A percentile compares a stretch with the other conserved stretches of the same genome.
Conservation (phyloP, 1,140 invertebrate genomes). For the Diploscapter pachys region DNA sequence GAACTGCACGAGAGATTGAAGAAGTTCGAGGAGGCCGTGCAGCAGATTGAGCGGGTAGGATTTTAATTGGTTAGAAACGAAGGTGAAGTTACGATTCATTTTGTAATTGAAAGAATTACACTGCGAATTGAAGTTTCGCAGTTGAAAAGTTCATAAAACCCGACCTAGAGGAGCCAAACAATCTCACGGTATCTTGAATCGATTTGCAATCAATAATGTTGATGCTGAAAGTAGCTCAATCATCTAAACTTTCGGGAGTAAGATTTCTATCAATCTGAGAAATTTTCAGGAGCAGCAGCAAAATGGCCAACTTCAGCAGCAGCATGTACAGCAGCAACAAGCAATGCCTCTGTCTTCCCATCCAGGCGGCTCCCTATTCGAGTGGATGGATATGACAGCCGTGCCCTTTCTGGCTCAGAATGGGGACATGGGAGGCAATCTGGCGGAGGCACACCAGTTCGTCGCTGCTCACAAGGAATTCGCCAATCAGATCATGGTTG, state of each 20-base stretch:
- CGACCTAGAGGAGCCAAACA: too few species aligned
- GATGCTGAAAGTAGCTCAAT: too few species aligned
- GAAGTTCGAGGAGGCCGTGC: conserved; percentile 48
- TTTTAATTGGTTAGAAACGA: conserved; percentile 15
- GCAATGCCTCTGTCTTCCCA: too few species aligned
- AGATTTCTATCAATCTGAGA: conserved; percentile 2
- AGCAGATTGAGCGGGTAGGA: conserved; percentile 27
- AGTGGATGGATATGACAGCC: conserved; percentile 45
- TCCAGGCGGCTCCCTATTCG: background rate
- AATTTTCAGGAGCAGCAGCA: conserved; percentile 5
- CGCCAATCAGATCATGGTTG: conserved; percentile 42
- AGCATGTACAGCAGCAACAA: too few species aligned
- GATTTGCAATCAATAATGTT: too few species aligned
- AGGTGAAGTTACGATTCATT: conserved; percentile 31
- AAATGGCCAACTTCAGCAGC: too few species aligned
- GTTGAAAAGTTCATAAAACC: too few species aligned
- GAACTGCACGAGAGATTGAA: conserved; percentile 38
- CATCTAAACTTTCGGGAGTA: background rate
- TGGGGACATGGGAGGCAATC: conserved; percentile 44
- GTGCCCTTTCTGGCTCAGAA: conserved; percentile 43
- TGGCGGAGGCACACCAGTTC: conserved; percentile 40
- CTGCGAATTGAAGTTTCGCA: too few species aligned
- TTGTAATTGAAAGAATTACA: background rate
- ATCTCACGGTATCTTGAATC: too few species aligned
- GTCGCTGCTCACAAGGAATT: conserved; percentile 45